These are phyloP conservation scores for Urophycis tenuis DNA, from an alignment of 2,797 vertebrate genomes.

Conservation along the genomic window DNA sequence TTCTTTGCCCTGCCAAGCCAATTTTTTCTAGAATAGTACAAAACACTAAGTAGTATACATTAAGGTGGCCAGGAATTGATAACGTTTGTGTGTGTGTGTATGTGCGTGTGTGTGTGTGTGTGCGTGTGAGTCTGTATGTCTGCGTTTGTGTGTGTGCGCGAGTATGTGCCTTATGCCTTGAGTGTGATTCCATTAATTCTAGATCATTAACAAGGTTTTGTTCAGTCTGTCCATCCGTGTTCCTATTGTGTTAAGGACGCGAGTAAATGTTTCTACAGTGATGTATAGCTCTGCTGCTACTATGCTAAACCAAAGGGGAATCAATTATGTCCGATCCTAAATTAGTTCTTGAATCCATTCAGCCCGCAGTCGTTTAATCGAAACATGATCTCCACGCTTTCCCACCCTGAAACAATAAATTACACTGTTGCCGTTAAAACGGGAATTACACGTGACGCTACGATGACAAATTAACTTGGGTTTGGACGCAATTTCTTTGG, in stretches of 20 bases:
- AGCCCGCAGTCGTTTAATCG: neutral
- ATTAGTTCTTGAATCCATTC: constrained; percentile 22
- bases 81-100: neutral
- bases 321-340: constrained; percentile 19
- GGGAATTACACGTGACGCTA: neutral
- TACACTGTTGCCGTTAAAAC: neutral
- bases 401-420: neutral
- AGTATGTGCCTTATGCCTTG: neutral
- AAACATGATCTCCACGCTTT: neutral
- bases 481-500: constrained; percentile 25
- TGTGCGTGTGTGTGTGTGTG: constrained; percentile 8
- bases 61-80: neutral
- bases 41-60: neutral
- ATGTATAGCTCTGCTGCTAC: constrained; percentile 34
- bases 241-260: constrained; percentile 15
- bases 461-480: constrained; percentile 26
- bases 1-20: neutral
- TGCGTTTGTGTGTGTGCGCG: neutral
- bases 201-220: neutral
- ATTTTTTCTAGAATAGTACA: neutral
- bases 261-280: constrained; percentile 9
- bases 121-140: constrained; percentile 2
- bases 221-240: neutral
- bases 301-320: constrained; percentile 17
- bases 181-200: neutral